Percentiles rank a stretch among this genome's conserved stretches.
phyloP scores from a whole-genome alignment of 2,888 invertebrate genomes.

The Exephanes ischioxanthus region DNA sequence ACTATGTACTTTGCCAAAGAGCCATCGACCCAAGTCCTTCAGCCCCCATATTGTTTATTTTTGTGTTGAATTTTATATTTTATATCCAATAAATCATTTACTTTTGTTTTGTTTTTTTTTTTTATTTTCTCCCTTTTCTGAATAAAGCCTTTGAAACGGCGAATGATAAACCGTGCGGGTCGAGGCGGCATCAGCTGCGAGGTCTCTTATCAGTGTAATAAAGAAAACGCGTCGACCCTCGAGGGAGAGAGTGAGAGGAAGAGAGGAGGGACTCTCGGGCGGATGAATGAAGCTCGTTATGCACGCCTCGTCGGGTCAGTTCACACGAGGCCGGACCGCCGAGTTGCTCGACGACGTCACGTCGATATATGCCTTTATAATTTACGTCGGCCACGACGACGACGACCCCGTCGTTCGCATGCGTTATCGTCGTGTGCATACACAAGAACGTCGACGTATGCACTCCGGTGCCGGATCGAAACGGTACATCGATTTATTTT shows the following conservation, averaged over 20 bases:
- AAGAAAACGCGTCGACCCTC: constrained; percentile 65
- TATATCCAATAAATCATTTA: neutral
- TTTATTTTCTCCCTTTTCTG: constrained; percentile 1
- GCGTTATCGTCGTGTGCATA: constrained; percentile 49
- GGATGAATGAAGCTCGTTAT: constrained; percentile 69
- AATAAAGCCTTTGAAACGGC: neutral
- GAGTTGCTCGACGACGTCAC: constrained; percentile 42
- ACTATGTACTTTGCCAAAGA: too few species aligned
- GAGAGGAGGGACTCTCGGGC: constrained; percentile 48
- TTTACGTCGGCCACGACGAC: constrained; percentile 28
- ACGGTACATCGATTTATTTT: constrained; percentile 5
- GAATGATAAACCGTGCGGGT: neutral
- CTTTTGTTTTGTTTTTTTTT: constrained; percentile 4
- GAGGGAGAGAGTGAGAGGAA: neutral
- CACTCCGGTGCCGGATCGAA: constrained; percentile 11
- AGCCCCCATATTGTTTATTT: neutral
- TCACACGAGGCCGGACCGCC: constrained; percentile 58
- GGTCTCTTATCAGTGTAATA: constrained; percentile 48
- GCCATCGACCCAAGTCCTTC: neutral
- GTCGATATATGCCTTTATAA: constrained; percentile 25
- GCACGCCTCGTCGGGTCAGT: constrained; percentile 58
- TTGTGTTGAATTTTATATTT: neutral
- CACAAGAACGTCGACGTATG: constrained; percentile 6
- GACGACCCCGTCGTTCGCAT: constrained; percentile 17
- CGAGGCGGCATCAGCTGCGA: constrained; percentile 38